Evolutionary conservation across 2,888 invertebrate species (phyloP).

Genomic region (Ochlodes sylvanus): DNA sequence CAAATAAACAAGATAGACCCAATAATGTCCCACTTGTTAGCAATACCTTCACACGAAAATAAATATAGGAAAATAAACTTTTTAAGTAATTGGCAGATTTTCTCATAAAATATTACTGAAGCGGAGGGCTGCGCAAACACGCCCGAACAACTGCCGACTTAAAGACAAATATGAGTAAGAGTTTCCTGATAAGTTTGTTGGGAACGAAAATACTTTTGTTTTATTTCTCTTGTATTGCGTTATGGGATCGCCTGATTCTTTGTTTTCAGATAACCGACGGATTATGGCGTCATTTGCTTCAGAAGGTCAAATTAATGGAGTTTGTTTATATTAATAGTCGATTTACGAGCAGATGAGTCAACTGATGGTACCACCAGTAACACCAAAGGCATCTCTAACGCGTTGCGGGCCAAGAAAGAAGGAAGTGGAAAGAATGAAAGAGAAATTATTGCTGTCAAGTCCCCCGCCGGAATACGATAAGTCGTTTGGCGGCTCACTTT

Average conservation of each 20-base stretch:
- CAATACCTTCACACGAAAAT: background rate
- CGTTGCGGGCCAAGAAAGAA: too few species aligned
- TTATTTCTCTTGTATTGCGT: conserved; percentile 18
- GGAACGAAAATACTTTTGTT: conserved; percentile 34
- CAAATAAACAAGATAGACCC: too few species aligned
- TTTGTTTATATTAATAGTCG: too few species aligned
- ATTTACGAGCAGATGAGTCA: too few species aligned
- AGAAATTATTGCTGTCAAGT: too few species aligned
- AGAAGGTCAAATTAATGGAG: too few species aligned
- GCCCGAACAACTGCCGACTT: conserved; percentile 15
- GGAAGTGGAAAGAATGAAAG: too few species aligned
- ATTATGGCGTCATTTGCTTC: background rate
- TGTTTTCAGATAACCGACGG: background rate
- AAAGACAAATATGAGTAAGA: conserved; percentile 33
- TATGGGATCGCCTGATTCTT: conserved; percentile 24
- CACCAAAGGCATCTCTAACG: too few species aligned
- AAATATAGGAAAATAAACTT: conserved; percentile 6
- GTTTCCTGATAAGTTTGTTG: conserved; percentile 29
- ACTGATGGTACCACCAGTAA: too few species aligned
- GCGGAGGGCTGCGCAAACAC: conserved; percentile 18
- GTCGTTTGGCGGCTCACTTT: too few species aligned
- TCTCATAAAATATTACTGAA: conserved; percentile 30
- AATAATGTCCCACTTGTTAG: too few species aligned
- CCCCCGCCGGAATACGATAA: too few species aligned
- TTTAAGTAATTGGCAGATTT: conserved; percentile 26